These are phyloP conservation scores for Lycaena phlaeas DNA, from an alignment of 2,888 invertebrate species.

Conservation along the genomic window DNA sequence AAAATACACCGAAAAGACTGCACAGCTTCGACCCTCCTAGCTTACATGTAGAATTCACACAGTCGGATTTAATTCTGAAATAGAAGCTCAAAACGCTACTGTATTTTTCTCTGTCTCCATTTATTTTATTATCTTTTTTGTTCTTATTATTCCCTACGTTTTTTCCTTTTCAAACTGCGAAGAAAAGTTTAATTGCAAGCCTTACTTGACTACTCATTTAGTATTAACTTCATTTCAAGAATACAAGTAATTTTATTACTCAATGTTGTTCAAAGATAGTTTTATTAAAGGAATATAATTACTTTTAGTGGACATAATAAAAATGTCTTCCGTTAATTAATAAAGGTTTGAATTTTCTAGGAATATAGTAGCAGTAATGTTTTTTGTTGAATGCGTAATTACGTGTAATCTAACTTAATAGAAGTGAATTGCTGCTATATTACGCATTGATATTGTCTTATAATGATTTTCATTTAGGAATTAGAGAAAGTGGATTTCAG, in stretches of 20 bases:
- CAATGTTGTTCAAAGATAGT: too few species aligned
- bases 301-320: too few species aligned
- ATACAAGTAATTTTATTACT: not conserved
- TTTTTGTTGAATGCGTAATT: too few species aligned
- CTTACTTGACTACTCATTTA: not conserved
- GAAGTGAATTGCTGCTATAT: too few species aligned
- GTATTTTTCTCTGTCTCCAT: conserved; percentile 7
- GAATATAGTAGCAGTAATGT: too few species aligned
- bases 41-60: conserved; percentile 7
- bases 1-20: conserved; percentile 9
- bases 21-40: conserved; percentile 7
- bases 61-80: conserved; percentile 9
- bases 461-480: too few species aligned
- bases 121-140: conserved; percentile 7
- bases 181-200: not conserved
- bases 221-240: not conserved
- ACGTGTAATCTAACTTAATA: too few species aligned
- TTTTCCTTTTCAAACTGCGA: conserved; percentile 1
- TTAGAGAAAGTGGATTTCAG: too few species aligned
- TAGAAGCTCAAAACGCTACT: conserved; percentile 10
- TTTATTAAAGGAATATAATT: too few species aligned
- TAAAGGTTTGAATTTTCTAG: too few species aligned
- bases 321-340: too few species aligned
- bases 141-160: conserved; percentile 5
- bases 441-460: too few species aligned